phyloP scores from a whole-genome alignment of 2,888 invertebrate species.

The Drosophila fulvimacula region DNA sequence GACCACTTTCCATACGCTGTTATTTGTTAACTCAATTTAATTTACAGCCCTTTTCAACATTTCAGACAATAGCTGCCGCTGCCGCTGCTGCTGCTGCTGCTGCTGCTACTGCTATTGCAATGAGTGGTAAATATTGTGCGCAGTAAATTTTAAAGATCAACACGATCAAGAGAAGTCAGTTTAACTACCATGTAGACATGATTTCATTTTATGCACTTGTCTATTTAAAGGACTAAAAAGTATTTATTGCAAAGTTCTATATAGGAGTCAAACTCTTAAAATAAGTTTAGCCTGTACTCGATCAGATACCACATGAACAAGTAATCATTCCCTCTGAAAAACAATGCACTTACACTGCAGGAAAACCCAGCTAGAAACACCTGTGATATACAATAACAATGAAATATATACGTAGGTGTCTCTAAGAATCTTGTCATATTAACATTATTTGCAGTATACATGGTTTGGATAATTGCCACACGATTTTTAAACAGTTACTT shows the following conservation, averaged over 20 bases:
- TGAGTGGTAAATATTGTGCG: constrained; percentile 31
- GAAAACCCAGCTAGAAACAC: constrained; percentile 11
- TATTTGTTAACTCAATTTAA: constrained; percentile 24
- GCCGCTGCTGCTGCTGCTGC: constrained; percentile 6
- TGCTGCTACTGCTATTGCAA: not conserved
- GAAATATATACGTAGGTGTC: not conserved
- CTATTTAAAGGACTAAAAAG: not conserved
- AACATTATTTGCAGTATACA: constrained; percentile 19
- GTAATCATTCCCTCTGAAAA: not conserved
- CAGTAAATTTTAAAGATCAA: constrained; percentile 35
- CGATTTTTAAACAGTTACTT: constrained; percentile 19
- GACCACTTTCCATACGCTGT: constrained; percentile 12
- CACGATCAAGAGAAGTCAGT: too few relatives aligned
- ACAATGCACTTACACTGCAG: not conserved
- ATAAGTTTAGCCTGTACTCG: not conserved
- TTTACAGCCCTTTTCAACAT: constrained; percentile 30
- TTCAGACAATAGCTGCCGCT: constrained; percentile 19
- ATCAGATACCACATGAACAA: not conserved
- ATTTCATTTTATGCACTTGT: not conserved
- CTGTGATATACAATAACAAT: constrained; percentile 11
- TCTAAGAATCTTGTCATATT: constrained; percentile 13
- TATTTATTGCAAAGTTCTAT: not conserved
- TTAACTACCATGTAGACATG: too few relatives aligned
- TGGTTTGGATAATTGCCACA: constrained; percentile 6
- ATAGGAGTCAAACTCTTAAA: not conserved